Percentiles rank a stretch among this genome's conserved stretches.
phyloP scores from a whole-genome alignment of 2,797 vertebrate species.

The Syngnathus rostellatus region DNA sequence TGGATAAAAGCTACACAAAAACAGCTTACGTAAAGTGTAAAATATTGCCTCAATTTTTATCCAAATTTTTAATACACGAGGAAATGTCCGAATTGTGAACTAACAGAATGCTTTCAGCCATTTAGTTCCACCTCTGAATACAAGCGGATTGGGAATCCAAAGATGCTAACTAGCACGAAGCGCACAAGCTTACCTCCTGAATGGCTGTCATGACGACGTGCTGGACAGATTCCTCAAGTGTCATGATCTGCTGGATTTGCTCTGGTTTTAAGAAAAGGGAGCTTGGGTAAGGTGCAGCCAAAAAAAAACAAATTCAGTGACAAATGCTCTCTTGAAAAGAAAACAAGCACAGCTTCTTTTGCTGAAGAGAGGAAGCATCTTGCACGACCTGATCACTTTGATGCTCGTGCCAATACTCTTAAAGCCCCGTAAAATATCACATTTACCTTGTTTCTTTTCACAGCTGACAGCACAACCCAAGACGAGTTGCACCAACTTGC shows the following conservation, averaged over 20 bases:
- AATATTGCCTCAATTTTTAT: background rate
- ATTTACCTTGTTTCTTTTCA: conserved; percentile 83
- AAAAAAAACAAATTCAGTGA: conserved; percentile 24
- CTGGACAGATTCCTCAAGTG: conserved; percentile 84
- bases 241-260: conserved; percentile 89
- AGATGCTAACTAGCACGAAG: too few relatives aligned
- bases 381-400: background rate
- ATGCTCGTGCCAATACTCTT: background rate
- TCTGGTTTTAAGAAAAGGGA: conserved; percentile 60
- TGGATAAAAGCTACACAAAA: conserved; percentile 72
- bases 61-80: background rate
- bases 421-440: background rate
- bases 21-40: background rate
- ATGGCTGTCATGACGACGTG: conserved; percentile 90
- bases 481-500: conserved; percentile 83
- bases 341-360: conserved; percentile 15
- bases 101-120: conserved; percentile 18
- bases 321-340: conserved; percentile 21
- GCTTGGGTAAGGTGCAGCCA: conserved; percentile 25
- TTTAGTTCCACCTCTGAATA: conserved; percentile 9
- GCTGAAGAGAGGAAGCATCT: conserved; percentile 7
- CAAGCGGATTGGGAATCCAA: conserved; percentile 12
- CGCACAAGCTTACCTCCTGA: conserved; percentile 73
- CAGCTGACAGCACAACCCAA: conserved; percentile 85
- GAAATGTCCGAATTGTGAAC: background rate